phyloP scores from a whole-genome alignment of 1,140 invertebrate genomes.

The Linepithema humile region DNA sequence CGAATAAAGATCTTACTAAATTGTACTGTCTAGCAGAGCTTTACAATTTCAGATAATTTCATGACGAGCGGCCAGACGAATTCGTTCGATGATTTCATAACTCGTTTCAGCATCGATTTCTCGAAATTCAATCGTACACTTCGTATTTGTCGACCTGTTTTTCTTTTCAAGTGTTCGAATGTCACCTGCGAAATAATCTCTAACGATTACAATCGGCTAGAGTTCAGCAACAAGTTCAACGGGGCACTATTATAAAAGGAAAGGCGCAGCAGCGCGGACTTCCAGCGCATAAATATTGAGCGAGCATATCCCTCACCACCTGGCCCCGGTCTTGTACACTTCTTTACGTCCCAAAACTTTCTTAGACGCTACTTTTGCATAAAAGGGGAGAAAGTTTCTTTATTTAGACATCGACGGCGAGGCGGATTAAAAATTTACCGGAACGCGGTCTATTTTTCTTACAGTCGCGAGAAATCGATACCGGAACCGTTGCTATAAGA shows the following conservation, averaged over 20 bases:
- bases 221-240: conserved; percentile 63
- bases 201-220: conserved; percentile 7
- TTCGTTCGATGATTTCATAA: not conserved
- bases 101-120: not conserved
- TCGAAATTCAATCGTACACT: not conserved
- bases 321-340: conserved; percentile 49
- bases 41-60: not conserved
- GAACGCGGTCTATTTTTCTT: conserved; percentile 50
- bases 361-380: conserved; percentile 61
- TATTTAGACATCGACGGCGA: conserved; percentile 62
- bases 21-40: not conserved
- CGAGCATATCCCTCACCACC: conserved; percentile 57
- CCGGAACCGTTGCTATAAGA: conserved; percentile 9
- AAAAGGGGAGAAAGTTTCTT: conserved; percentile 61
- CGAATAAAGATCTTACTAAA: conserved; percentile 8
- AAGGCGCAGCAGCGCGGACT: conserved; percentile 50
- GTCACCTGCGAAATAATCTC: conserved; percentile 25
- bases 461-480: conserved; percentile 44
- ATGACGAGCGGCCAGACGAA: too few species aligned
- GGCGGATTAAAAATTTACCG: conserved; percentile 61
- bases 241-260: conserved; percentile 37
- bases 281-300: conserved; percentile 64
- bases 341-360: conserved; percentile 65
- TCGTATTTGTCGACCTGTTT: not conserved
- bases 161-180: conserved; percentile 19